Conservation (phyloP, 2,113 vertebrate genomes). For the Ia io region DNA sequence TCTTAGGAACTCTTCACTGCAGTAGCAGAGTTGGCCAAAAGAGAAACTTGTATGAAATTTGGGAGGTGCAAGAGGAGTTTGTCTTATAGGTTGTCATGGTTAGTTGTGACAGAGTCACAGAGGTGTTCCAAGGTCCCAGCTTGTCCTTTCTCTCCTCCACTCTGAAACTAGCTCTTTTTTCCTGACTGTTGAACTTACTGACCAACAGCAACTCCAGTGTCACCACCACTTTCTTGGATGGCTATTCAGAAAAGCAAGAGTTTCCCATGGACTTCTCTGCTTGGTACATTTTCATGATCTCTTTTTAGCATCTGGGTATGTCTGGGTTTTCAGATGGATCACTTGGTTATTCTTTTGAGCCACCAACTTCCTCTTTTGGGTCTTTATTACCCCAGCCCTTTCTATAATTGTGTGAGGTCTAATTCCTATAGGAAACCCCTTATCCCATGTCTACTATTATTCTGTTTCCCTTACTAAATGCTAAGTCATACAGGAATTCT, state of each 20-base stretch:
- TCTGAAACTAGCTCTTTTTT: neutral
- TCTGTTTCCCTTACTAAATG: neutral
- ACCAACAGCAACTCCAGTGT: neutral
- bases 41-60: neutral
- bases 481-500: neutral
- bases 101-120: neutral
- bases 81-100: neutral
- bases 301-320: neutral
- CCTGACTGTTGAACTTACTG: neutral
- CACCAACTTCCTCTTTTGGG: neutral
- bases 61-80: neutral
- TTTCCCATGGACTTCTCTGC: neutral
- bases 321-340: neutral
- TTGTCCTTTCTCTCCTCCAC: neutral
- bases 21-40: neutral
- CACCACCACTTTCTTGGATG: neutral
- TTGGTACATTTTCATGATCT: neutral
- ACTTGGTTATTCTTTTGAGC: neutral
- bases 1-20: neutral
- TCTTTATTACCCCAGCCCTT: neutral
- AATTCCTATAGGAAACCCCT: neutral
- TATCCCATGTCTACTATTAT: neutral
- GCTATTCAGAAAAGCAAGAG: neutral
- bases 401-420: neutral
- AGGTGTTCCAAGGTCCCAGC: neutral